Evolutionary conservation across 2,888 invertebrate species (phyloP).

Genomic region (Arrhopalites spinosus): DNA sequence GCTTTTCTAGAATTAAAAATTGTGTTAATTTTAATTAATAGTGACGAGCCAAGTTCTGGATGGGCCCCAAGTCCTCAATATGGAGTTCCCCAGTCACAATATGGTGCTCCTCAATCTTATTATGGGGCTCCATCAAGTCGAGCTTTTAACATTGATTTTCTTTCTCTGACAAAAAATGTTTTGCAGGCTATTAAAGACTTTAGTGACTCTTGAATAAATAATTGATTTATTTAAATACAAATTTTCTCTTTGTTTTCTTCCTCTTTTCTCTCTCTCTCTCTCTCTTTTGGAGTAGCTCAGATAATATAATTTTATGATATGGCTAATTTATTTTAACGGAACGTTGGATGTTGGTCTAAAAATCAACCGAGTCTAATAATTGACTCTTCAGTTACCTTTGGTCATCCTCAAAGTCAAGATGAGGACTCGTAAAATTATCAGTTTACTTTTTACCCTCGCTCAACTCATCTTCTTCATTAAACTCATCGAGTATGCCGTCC

Average conservation of each 20-base stretch:
- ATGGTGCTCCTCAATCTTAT: constrained; percentile 33
- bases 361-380: background rate
- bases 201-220: constrained; percentile 30
- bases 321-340: constrained; percentile 28
- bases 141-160: constrained; percentile 26
- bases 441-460: constrained; percentile 44
- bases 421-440: constrained; percentile 48
- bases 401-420: constrained; percentile 37
- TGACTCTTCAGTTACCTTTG: background rate
- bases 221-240: constrained; percentile 27
- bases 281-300: background rate
- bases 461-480: constrained; percentile 53
- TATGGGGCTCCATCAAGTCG: constrained; percentile 37
- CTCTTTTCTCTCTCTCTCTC: background rate
- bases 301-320: background rate
- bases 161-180: constrained; percentile 34
- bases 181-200: constrained; percentile 39
- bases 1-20: no score
- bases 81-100: constrained; percentile 32
- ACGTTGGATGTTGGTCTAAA: constrained; percentile 4
- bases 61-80: constrained; percentile 38
- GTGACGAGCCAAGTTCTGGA: constrained; percentile 6
- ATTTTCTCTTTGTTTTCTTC: background rate
- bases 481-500: constrained; percentile 48
- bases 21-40: no score